Evolutionary conservation across 2,797 vertebrate genomes (phyloP).

Genomic region (Dallia pectoralis): DNA sequence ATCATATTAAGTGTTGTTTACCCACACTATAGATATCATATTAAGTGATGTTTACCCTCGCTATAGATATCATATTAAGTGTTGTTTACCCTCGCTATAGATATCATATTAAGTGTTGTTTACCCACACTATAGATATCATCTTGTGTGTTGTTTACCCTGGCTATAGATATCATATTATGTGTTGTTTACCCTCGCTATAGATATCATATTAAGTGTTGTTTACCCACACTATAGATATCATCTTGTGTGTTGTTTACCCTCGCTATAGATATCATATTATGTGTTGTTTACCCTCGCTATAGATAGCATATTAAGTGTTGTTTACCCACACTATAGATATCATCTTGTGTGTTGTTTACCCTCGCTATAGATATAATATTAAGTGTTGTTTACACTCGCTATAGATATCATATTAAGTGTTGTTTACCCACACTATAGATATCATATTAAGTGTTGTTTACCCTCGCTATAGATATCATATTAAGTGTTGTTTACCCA

Average conservation of each 20-base stretch:
- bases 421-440: no score
- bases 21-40: no score
- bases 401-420: conserved; percentile 35
- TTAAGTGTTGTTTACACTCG: no score
- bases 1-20: conserved; percentile 45
- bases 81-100: conserved; percentile 35
- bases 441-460: no score
- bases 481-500: conserved; percentile 48
- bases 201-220: conserved; percentile 42
- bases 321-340: conserved; percentile 18
- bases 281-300: conserved; percentile 43
- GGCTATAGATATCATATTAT: conserved; percentile 28
- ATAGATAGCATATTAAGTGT: no score
- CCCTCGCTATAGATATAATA: no score
- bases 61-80: conserved; percentile 35
- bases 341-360: conserved; percentile 43
- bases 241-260: no score
- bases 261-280: conserved; percentile 21
- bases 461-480: conserved; percentile 16
- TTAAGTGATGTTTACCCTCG: no score
- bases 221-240: no score
- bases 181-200: conserved; percentile 40
- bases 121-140: no score
- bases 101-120: conserved; percentile 43
- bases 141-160: no score